A percentile compares a stretch with the other conserved stretches of the same genome.
Evolutionary conservation across 2,797 vertebrate genomes (phyloP).

Genomic region (Rhadinocentrus ornatus): DNA sequence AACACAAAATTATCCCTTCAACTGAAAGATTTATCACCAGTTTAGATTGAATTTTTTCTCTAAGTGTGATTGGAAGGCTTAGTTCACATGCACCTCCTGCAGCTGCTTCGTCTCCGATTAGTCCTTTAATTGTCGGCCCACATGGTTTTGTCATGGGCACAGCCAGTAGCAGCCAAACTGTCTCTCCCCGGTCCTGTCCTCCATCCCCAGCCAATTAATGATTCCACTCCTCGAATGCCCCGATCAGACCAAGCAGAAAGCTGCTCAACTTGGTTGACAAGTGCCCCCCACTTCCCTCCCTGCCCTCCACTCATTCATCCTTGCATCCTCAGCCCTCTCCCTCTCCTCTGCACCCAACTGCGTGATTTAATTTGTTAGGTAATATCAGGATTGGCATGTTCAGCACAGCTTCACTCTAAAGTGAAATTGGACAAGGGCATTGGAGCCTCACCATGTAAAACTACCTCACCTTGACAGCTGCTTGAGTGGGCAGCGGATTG

Average conservation of each 20-base stretch:
- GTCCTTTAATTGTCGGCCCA: conserved; percentile 56
- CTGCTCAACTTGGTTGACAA: conserved; percentile 66
- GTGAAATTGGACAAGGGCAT: conserved; percentile 88
- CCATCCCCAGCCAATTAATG: conserved; percentile 77
- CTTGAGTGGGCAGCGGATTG: conserved; percentile 80
- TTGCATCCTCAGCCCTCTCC: conserved; percentile 61
- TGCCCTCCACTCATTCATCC: conserved; percentile 39
- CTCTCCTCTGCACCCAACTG: conserved; percentile 66
- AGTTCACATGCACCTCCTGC: conserved; percentile 28
- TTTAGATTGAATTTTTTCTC: conserved; percentile 11
- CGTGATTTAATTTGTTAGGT: conserved; percentile 88
- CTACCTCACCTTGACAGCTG: conserved; percentile 86
- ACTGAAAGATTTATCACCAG: neutral
- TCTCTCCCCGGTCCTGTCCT: conserved; percentile 37
- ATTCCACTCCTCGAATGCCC: conserved; percentile 71
- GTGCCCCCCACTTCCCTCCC: conserved; percentile 12
- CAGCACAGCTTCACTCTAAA: conserved; percentile 85
- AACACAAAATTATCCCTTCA: neutral
- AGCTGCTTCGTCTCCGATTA: conserved; percentile 46
- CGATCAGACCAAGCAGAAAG: conserved; percentile 68
- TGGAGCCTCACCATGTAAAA: conserved; percentile 86
- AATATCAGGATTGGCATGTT: conserved; percentile 88
- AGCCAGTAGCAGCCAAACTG: conserved; percentile 39
- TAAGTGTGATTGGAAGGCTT: neutral
- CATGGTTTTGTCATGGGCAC: conserved; percentile 47